These are phyloP conservation scores for Coracopsis vasa DNA, from an alignment of 2,113 vertebrate species.

Conservation along the genomic window DNA sequence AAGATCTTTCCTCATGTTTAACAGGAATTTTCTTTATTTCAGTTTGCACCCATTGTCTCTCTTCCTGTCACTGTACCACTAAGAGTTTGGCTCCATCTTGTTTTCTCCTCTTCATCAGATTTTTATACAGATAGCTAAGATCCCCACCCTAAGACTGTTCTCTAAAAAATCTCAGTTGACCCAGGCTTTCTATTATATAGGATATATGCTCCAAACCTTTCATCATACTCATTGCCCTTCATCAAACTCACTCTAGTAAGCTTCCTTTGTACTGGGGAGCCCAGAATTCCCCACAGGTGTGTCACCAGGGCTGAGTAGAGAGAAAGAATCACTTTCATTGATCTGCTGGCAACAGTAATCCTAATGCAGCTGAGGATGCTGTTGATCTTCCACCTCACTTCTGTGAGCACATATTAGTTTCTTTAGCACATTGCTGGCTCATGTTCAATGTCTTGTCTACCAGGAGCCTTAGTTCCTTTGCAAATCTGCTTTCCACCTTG, in stretches of 20 bases:
- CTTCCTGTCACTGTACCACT: not conserved
- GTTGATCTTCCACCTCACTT: not conserved
- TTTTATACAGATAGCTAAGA: not conserved
- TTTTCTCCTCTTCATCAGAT: not conserved
- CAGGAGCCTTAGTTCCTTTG: not conserved
- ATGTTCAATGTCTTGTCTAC: not conserved
- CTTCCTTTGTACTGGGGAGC: not conserved
- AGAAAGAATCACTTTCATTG: not conserved
- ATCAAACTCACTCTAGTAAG: not conserved
- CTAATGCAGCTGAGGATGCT: not conserved
- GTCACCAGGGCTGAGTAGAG: not conserved
- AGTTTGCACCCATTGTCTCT: not conserved
- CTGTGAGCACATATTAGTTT: no score
- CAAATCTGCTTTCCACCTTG: not conserved
- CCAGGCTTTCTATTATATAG: not conserved
- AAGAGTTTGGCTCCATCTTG: not conserved
- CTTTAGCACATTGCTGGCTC: not conserved
- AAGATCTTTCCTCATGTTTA: not conserved
- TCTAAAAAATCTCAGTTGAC: not conserved
- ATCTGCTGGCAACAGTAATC: not conserved
- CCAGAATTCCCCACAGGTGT: not conserved
- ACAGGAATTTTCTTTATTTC: not conserved
- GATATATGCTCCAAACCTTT: not conserved
- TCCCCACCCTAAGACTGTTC: not conserved
- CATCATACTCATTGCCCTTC: not conserved